Evolutionary conservation across 1,140 invertebrate genomes (phyloP).

Genomic region (Kradibia gibbosae): DNA sequence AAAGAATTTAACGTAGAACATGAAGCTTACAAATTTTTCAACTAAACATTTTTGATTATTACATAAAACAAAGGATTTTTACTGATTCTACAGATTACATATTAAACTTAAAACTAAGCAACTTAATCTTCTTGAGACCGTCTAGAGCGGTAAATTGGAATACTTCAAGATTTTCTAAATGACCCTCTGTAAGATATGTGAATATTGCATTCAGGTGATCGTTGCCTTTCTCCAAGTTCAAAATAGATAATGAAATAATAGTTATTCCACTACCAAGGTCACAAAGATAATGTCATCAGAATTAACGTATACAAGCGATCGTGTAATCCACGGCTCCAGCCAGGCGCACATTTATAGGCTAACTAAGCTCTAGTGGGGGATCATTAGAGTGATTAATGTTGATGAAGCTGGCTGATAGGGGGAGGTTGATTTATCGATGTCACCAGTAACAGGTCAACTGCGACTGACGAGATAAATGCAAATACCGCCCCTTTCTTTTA

Average conservation of each 20-base stretch:
- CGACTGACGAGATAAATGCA: slow-evolving; percentile 69
- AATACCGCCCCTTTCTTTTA: slow-evolving; percentile 14
- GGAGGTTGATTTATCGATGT: slow-evolving; percentile 71
- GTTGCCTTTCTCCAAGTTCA: neutral
- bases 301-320: slow-evolving; percentile 53
- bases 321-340: slow-evolving; percentile 60
- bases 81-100: neutral
- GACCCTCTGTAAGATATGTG: neutral
- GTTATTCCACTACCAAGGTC: slow-evolving; percentile 57
- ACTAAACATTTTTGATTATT: too few relatives aligned
- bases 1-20: too few relatives aligned
- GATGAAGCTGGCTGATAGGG: slow-evolving; percentile 67
- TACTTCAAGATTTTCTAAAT: slow-evolving; percentile 8
- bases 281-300: slow-evolving; percentile 59
- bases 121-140: too few relatives aligned
- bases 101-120: neutral
- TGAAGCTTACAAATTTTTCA: too few relatives aligned
- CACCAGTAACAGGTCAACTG: slow-evolving; percentile 64
- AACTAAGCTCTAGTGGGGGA: slow-evolving; percentile 52
- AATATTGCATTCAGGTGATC: neutral
- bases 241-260: slow-evolving; percentile 35
- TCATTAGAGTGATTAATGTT: slow-evolving; percentile 73
- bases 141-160: neutral
- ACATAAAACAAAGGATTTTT: neutral
- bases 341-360: slow-evolving; percentile 42